Evolutionary conservation across 2,113 vertebrate species (phyloP), one percentile per base, ranked within the genome.

Genomic region (Trematomus loennbergii): DNA sequence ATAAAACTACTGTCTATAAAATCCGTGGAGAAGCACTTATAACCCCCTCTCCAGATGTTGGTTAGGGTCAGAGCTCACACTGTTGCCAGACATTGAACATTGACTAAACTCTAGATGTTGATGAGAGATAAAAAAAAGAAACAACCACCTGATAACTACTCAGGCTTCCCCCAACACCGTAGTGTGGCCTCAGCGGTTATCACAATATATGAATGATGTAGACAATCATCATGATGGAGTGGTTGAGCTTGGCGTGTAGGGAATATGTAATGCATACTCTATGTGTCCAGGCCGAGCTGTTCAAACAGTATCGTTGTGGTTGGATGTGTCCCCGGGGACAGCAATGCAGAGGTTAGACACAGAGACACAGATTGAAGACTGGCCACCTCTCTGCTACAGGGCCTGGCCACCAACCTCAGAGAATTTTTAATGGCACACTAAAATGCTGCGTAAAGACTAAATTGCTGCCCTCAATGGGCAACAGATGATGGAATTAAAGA

Each of bases 401-500:
- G 87, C 69, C 82, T 77, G 81, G 87, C 91, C 83, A 86, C 79
- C 83, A 87, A 92, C 86, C 89, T 89, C 81, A 86, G 82, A 78
- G 86, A 85, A 85, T 89, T 73, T 89, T 93, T 95, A 93, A 94
- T 92, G 88, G 92, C 91, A 87, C 88, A 91, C 89, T 93, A 92
- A 92, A 93, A 93, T 80, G 91, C 89, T 76, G 81, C 83, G 89
- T 93, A 91, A 93, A 94, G 90, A 88, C 87, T 85, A 92, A 94
- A 93, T 88, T 91, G 87, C 87, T 88, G 83, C 90, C 87, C 92
- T 91, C 93, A 93, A 94, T 93, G 88, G 92, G 87, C 85, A 92
- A 91, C 94, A 95, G 93, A 95, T 95, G 93, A 95, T 86, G 73
- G 88, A 94, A 93, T 88, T 91, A 94, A 92, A 93, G 86, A 95